phyloP scores from a whole-genome alignment of 2,888 invertebrate species.

The Drosophila lacicola region DNA sequence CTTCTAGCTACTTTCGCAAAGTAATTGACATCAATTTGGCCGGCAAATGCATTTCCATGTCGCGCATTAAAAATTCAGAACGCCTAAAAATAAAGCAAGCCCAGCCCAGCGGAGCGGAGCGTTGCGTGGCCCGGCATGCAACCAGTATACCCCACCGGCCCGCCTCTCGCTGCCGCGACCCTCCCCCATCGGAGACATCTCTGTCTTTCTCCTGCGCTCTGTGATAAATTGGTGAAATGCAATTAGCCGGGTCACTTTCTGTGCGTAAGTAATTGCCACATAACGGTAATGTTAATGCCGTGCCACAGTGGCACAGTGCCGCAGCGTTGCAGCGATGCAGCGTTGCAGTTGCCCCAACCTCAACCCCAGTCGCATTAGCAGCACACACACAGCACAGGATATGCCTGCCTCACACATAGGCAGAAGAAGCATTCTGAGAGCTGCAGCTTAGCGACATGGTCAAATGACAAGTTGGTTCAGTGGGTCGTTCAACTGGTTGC shows the following conservation, averaged over 20 bases:
- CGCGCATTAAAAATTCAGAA: slow-evolving; percentile 29
- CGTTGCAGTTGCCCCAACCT: slow-evolving; percentile 1
- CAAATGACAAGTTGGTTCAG: slow-evolving; percentile 78
- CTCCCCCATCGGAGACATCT: background rate
- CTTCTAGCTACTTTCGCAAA: slow-evolving; percentile 63
- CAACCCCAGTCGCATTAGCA: slow-evolving; percentile 29
- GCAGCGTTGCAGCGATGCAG: too few relatives aligned
- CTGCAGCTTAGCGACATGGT: slow-evolving; percentile 58
- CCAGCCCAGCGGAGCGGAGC: background rate
- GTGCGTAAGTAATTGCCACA: slow-evolving; percentile 41
- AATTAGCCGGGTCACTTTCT: slow-evolving; percentile 56
- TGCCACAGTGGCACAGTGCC: background rate
- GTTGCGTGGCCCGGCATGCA: background rate
- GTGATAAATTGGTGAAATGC: slow-evolving; percentile 70
- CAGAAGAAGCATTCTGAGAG: slow-evolving; percentile 27
- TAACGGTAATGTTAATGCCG: slow-evolving; percentile 35
- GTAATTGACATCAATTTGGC: slow-evolving; percentile 67
- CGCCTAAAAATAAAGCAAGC: slow-evolving; percentile 29
- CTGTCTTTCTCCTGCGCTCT: background rate
- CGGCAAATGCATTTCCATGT: slow-evolving; percentile 46
- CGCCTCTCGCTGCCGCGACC: background rate
- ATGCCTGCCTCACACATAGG: slow-evolving; percentile 7
- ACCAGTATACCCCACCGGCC: background rate
- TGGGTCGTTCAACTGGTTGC: slow-evolving; percentile 76
- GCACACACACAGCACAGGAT: slow-evolving; percentile 31